Conservation (phyloP, 2,888 invertebrate genomes). For the Tromatobia lineatoria region DNA sequence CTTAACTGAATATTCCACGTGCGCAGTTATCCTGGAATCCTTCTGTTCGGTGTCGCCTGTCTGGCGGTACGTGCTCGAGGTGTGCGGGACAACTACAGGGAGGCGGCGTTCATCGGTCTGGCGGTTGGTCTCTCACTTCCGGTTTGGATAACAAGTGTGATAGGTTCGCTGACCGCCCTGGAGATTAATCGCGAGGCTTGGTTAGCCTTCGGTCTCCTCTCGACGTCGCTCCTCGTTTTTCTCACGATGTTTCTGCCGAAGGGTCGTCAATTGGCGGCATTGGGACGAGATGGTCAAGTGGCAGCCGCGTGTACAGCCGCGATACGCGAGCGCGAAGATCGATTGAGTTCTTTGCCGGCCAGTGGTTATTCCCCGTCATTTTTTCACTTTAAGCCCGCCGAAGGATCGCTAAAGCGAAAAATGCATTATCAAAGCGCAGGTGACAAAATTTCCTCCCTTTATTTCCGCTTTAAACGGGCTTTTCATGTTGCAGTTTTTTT, state of each 20-base stretch:
- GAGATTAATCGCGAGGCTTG: constrained; percentile 95
- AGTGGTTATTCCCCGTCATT: constrained; percentile 96
- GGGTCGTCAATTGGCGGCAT: constrained; percentile 95
- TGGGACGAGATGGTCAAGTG: constrained; percentile 92
- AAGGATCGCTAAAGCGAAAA: constrained; percentile 90
- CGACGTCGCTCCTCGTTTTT: constrained; percentile 94
- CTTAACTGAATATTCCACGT: background rate
- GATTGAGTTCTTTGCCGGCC: constrained; percentile 92
- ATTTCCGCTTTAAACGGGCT: background rate
- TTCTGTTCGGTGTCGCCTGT: constrained; percentile 94
- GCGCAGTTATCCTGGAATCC: constrained; percentile 90
- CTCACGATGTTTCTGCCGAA: constrained; percentile 98
- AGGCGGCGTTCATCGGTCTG: constrained; percentile 96
- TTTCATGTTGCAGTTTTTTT: background rate
- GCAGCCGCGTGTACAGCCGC: constrained; percentile 71
- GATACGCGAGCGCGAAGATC: constrained; percentile 93
- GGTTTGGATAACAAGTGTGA: constrained; percentile 94
- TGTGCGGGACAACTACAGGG: constrained; percentile 96
- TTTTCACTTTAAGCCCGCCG: constrained; percentile 96
- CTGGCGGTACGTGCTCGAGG: constrained; percentile 94
- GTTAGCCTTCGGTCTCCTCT: constrained; percentile 95
- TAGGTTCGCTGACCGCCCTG: constrained; percentile 83
- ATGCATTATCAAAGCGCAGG: constrained; percentile 86
- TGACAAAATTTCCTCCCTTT: constrained; percentile 51
- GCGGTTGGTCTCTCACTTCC: constrained; percentile 95